Base-by-base conservation (phyloP, 2,113 vertebrate genomes). In the Myrmophylax atrothorax region DNA sequence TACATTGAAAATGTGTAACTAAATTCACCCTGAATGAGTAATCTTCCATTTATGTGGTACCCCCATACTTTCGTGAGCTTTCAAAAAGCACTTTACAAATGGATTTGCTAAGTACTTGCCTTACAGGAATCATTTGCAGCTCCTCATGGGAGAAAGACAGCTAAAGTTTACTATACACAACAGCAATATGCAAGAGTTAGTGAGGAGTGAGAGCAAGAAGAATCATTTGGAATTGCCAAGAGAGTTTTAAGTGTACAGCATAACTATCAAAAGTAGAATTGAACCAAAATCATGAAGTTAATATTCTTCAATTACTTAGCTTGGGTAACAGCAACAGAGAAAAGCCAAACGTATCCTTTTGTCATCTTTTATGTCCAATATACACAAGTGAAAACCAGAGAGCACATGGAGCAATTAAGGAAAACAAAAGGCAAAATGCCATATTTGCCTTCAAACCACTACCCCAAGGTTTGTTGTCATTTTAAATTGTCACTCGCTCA, bases 1-100 rank as follows among this genome's bases (percentile, higher is more conserved):
- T 50, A n/a, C 46, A 50, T 38, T 28, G 75, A 69, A 95, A 88
- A 75, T 17, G 16, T 56, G 22, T 64, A 88, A 84, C n/a, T 59
- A 56, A 86, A 93, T 85, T 96, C 59, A 46, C 26, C 16, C 35
- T 10, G 82, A 90, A 91, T 88, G 50, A 94, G 83, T 84, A 67
- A 77, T 63, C 68, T 80, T 18, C 68, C 63, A 66, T 56, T 59
- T 72, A 56, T 68, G 33, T 1, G 2, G 82, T 60, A 33, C 7
- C 50, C 53, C 47, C 37, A 88, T 50, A 78, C 25, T 22, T 82
- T 80, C 70, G 47, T 0, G 0, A 88, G 75, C 64, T 85, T 87
- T 93, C 70, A 66, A 85, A 78, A 84, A 0, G 8, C 56, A 76
- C n/a, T 94, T 92, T 49, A 37, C 52, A 76, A 69, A 94, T 74